Evolutionary conservation across 2,888 invertebrate species (phyloP).

Genomic region (Flexamia atlantica): DNA sequence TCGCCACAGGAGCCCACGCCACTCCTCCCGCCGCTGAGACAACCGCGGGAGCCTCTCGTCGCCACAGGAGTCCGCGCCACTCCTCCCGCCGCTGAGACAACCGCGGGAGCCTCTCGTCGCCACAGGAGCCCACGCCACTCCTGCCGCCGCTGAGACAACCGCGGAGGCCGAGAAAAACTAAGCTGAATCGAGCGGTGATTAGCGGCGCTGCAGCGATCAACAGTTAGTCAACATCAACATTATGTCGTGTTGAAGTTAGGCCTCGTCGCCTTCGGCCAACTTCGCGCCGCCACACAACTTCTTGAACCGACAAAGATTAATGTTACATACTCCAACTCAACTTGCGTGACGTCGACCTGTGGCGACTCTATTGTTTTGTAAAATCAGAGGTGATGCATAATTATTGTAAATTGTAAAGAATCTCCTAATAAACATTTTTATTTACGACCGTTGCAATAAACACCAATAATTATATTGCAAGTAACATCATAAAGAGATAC

Average conservation of each 20-base stretch:
- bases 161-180: neutral
- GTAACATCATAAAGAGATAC: no score
- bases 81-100: neutral
- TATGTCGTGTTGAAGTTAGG: conserved; percentile 10
- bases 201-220: neutral
- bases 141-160: neutral
- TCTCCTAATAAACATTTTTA: no score
- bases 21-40: no score
- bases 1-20: no score
- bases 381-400: no score
- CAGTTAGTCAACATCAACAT: conserved; percentile 13
- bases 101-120: neutral
- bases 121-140: neutral
- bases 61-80: no score
- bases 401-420: no score
- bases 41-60: no score
- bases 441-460: no score
- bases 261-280: conserved; percentile 3
- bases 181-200: neutral
- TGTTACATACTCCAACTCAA: neutral
- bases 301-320: conserved; percentile 39
- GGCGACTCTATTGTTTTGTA: no score
- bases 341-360: no score
- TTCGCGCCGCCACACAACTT: conserved; percentile 20
- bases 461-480: no score